Evolutionary conservation across 53 echinoderm and acorn worm species (phyloP), one percentile per base, ranked within the genome.

Genomic region (Astropecten irregularis): DNA sequence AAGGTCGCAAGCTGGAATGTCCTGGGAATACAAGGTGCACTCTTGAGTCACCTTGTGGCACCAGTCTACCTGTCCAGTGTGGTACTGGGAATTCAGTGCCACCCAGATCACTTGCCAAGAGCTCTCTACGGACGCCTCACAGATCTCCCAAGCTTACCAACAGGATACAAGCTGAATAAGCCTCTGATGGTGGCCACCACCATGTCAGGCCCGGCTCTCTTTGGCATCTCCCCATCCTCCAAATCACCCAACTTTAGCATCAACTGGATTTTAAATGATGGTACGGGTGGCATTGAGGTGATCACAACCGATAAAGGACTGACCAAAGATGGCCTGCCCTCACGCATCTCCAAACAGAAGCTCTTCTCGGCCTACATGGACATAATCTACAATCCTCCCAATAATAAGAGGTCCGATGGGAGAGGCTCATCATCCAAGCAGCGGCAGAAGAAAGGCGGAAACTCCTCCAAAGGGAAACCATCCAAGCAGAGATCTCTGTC

Each of bases 1-100:
- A 85, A 85, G 53, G 86, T 66, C 5, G 86, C 86, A 48, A 76
- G 86, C 56, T 85, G 86, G 86, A 85, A 85, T 76, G 86, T 85
- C 18, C 39, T 74, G 11, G 86, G 86, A 25, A 19, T 85, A 18
- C 86, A 85, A 76, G 86, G 86, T 29, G 86, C 86, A 40, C 64
- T 85, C 31, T 50, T 85, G 31, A 85, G 86, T 32, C 63, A 85
- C 38, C 18, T 66, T 53, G 65, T 85, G 9, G 76, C 74, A 42
- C 86, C 86, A 16, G 39, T 85, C 20, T 85, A 85, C 69, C 28
- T 76, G 18, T 64, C 65, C 29, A 85, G 86, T n/a, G 53, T 85
- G 30, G 49, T 85, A 9, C 65, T 85, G 9, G 86, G 86, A 26
- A 65, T 54, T 26, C 76, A 85, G 56, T 85, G 59, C 76, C 86